Base-by-base conservation (phyloP, 2,888 invertebrate genomes). In the Perdita meconis region DNA sequence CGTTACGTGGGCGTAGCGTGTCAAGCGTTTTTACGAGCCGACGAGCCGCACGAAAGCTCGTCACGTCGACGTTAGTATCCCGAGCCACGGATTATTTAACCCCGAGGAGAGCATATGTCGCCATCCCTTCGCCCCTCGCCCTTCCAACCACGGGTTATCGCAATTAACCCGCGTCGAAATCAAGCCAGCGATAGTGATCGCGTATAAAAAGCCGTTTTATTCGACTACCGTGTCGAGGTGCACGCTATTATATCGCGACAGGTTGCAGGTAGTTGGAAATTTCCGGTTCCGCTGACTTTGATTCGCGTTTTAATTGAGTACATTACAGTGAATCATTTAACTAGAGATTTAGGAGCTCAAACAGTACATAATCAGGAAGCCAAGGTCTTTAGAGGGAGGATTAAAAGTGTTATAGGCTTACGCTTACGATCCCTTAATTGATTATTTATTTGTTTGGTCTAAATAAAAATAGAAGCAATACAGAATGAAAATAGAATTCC, bases 101-200 rank as follows among this genome's bases (percentile, higher is more conserved):
- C 86, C 84, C 75, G 71, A 22, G 65, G 66, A 77, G 73, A 77
- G 76, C 86, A 85, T 86, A 86, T 85, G 84, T 84, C 59, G 61
- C 64, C 67, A 57, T 12, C 66, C 57, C 67, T 34, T 53, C 50
- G 30, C 40, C 26, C 5, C 24, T 12, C 13, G 16, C 24, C 26
- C 42, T 19, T 10, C 65, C 40, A 60, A 61, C 57, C 71, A 53
- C 74, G 55, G 66, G 85, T 88, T 88, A 88, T 88, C 88, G 86
- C 89, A 87, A 88, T 90, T 89, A 90, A 89, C 83, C 86, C 81
- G 64, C 77, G 76, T 66, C 63, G 63, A 69, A 84, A 84, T 84
- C 84, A 59, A 74, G 59, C 50, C 59, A 2, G 13, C 65, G 84
- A 84, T 84, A 84, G 6, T 44, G 44, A 82, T 84, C 80, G 65